Conservation (phyloP, 2,113 vertebrate species). For the Cettia cetti region DNA sequence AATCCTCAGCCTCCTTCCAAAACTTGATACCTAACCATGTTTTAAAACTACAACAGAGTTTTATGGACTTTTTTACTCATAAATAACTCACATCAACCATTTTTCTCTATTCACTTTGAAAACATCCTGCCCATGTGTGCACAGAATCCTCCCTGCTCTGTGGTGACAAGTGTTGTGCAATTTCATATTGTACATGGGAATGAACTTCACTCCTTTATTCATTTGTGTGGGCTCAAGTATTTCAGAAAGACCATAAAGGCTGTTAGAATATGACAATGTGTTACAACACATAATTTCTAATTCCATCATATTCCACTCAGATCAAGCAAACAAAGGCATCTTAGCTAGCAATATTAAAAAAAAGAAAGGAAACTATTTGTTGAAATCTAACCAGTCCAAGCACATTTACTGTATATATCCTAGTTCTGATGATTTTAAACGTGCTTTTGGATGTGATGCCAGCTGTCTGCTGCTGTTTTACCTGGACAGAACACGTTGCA, state of each 20-base stretch:
- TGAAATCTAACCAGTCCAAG: background rate
- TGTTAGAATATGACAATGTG: background rate
- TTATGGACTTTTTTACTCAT: background rate
- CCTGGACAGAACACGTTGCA: constrained; percentile 96
- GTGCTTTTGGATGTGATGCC: background rate
- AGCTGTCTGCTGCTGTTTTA: constrained; percentile 34
- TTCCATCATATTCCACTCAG: background rate
- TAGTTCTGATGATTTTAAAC: background rate
- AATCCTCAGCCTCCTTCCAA: background rate
- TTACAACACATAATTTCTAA: background rate
- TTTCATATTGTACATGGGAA: background rate
- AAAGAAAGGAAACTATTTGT: background rate
- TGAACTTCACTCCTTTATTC: background rate
- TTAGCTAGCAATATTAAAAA: background rate
- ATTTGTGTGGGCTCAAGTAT: background rate
- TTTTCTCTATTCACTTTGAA: background rate
- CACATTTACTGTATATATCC: background rate
- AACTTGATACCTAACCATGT: background rate
- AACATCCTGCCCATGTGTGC: background rate
- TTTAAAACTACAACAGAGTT: background rate
- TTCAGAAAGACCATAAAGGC: background rate
- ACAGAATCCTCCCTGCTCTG: background rate
- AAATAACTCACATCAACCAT: background rate
- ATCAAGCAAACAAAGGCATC: background rate
- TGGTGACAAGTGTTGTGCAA: background rate